phyloP scores from a whole-genome alignment of 2,888 invertebrate genomes.

The Chymomyza procnemis region DNA sequence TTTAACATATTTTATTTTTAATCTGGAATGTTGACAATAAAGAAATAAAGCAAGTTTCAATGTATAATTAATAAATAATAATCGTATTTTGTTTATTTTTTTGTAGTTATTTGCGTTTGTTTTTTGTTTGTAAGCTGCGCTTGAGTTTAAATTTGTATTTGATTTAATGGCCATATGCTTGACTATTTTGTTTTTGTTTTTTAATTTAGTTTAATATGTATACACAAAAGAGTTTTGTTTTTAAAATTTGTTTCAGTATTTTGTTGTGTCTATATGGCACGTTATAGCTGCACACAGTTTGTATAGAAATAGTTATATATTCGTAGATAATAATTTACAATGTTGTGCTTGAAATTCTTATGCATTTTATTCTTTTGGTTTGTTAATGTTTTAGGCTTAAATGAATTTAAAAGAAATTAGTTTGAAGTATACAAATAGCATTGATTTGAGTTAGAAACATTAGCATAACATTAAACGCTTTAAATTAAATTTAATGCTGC shows the following conservation, averaged over 20 bases:
- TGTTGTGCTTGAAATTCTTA: not conserved
- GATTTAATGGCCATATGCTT: not conserved
- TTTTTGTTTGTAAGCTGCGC: not conserved
- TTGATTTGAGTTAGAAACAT: not conserved
- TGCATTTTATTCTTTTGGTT: no score
- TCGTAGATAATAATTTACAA: not conserved
- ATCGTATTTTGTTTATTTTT: not conserved
- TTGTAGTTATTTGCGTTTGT: not conserved
- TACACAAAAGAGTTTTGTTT: not conserved
- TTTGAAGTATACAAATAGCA: not conserved
- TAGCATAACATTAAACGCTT: not conserved
- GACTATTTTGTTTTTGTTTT: not conserved
- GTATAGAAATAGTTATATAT: not conserved
- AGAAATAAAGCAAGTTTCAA: not conserved
- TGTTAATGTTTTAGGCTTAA: not conserved
- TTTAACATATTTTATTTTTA: slow-evolving; percentile 13
- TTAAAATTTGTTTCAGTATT: not conserved
- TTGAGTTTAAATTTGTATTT: not conserved
- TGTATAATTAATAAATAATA: not conserved
- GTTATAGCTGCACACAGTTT: not conserved
- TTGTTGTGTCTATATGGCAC: not conserved
- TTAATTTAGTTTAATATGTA: not conserved
- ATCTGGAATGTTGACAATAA: not conserved
- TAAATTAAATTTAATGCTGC: not conserved
- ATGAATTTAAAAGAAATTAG: not conserved